A percentile compares a stretch with the other conserved stretches of the same genome.
These are phyloP conservation scores for Drosophila lacteicornis DNA, from an alignment of 1,140 invertebrate species.

Conservation along the genomic window DNA sequence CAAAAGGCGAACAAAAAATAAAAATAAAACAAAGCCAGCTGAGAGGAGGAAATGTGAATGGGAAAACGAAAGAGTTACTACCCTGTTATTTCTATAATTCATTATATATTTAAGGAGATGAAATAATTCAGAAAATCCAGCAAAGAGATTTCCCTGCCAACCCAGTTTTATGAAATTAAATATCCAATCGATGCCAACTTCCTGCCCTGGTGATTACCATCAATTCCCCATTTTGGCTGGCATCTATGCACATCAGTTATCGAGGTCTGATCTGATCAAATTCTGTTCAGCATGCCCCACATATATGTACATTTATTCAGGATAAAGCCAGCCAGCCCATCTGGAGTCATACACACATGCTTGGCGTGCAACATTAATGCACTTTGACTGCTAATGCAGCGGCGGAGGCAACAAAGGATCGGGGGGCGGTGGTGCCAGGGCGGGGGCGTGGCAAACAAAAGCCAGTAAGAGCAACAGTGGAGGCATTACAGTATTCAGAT, in stretches of 20 bases:
- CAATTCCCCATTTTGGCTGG: constrained; percentile 10
- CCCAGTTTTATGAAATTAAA: background rate
- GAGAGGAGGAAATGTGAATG: background rate
- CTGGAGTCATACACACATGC: constrained; percentile 42
- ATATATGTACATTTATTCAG: constrained; percentile 14
- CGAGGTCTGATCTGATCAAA: constrained; percentile 11
- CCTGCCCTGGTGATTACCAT: background rate
- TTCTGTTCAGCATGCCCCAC: constrained; percentile 28
- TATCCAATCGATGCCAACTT: background rate
- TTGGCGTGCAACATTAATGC: constrained; percentile 59
- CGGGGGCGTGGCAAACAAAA: constrained; percentile 57
- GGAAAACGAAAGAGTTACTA: background rate
- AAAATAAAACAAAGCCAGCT: constrained; percentile 49
- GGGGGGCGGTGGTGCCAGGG: background rate
- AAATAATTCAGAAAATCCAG: no score
- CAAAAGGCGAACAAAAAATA: constrained; percentile 18
- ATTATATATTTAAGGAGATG: background rate
- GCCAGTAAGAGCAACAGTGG: constrained; percentile 76
- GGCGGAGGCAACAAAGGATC: constrained; percentile 23
- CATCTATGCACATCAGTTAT: constrained; percentile 7
- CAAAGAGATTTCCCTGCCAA: no score
- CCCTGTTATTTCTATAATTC: background rate
- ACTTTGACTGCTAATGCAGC: constrained; percentile 63
- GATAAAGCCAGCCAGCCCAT: constrained; percentile 16
- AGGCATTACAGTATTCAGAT: constrained; percentile 14